Evolutionary conservation across 2,113 vertebrate genomes (phyloP).

Genomic region (Callionymus lyra): DNA sequence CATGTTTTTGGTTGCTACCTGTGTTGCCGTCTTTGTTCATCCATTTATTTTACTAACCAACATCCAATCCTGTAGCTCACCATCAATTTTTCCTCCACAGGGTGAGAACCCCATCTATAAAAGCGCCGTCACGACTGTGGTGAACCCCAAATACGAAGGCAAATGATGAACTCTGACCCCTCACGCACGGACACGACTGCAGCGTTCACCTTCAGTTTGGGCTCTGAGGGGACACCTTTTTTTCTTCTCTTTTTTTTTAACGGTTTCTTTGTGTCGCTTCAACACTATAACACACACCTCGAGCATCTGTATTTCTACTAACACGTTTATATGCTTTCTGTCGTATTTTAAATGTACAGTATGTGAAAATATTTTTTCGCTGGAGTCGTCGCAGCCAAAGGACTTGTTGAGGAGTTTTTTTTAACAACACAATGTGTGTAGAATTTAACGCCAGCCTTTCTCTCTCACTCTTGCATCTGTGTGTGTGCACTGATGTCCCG

Average conservation of each 20-base stretch:
- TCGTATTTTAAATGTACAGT: conserved; percentile 78
- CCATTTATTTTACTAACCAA: too few species aligned
- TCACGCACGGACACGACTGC: conserved; percentile 34
- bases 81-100: too few species aligned
- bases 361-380: conserved; percentile 71
- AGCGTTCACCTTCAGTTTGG: conserved; percentile 32
- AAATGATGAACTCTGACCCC: conserved; percentile 84
- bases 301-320: conserved; percentile 64
- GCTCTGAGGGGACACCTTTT: conserved; percentile 9
- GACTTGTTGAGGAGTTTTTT: conserved; percentile 34
- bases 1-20: too few species aligned
- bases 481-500: not conserved
- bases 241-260: conserved; percentile 12
- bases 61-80: too few species aligned
- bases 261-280: conserved; percentile 25
- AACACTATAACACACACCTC: conserved; percentile 47
- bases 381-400: conserved; percentile 33
- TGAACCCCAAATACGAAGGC: conserved; percentile 98
- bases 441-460: conserved; percentile 11
- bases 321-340: conserved; percentile 70
- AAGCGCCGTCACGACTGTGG: conserved; percentile 96
- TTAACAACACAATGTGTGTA: conserved; percentile 17
- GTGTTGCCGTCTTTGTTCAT: too few species aligned
- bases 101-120: conserved; percentile 99
- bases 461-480: conserved; percentile 3